These are phyloP conservation scores for Hypolimnas misippus DNA, from an alignment of 2,888 invertebrate genomes.

Conservation along the genomic window DNA sequence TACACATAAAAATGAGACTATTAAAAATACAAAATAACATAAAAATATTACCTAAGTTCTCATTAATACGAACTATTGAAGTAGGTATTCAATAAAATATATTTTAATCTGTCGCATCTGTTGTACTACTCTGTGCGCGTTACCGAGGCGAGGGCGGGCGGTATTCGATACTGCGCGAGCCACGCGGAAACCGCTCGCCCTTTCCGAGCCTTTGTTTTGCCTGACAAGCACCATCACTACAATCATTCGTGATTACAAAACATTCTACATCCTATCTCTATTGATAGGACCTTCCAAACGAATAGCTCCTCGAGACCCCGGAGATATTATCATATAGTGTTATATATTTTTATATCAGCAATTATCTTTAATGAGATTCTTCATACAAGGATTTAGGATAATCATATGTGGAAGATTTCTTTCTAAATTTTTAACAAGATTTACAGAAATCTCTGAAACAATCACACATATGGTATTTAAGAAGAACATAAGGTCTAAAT, in stretches of 20 bases:
- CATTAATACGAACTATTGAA: neutral
- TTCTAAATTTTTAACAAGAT: too few relatives aligned
- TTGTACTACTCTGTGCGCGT: slow-evolving; percentile 52
- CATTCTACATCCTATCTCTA: slow-evolving; percentile 24
- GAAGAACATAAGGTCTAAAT: too few relatives aligned
- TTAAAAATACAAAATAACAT: too few relatives aligned
- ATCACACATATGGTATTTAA: too few relatives aligned
- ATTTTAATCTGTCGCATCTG: slow-evolving; percentile 39
- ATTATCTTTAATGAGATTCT: too few relatives aligned
- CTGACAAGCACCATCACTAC: slow-evolving; percentile 49
- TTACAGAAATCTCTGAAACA: too few relatives aligned
- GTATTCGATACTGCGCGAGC: slow-evolving; percentile 60
- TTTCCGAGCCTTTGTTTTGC: slow-evolving; percentile 75
- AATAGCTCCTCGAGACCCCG: slow-evolving; percentile 15
- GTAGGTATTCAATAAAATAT: neutral
- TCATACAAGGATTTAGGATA: too few relatives aligned
- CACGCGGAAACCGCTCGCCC: slow-evolving; percentile 69
- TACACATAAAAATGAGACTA: too few relatives aligned
- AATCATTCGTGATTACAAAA: slow-evolving; percentile 48
- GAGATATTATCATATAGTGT: neutral
- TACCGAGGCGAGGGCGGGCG: slow-evolving; percentile 55
- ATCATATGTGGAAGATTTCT: too few relatives aligned
- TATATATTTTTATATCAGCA: too few relatives aligned
- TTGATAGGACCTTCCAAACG: slow-evolving; percentile 14
- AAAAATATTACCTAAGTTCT: too few relatives aligned